Percentiles rank a stretch among this genome's conserved stretches.
Conservation (phyloP, 2,888 invertebrate species). For the Tridacna gigas region DNA sequence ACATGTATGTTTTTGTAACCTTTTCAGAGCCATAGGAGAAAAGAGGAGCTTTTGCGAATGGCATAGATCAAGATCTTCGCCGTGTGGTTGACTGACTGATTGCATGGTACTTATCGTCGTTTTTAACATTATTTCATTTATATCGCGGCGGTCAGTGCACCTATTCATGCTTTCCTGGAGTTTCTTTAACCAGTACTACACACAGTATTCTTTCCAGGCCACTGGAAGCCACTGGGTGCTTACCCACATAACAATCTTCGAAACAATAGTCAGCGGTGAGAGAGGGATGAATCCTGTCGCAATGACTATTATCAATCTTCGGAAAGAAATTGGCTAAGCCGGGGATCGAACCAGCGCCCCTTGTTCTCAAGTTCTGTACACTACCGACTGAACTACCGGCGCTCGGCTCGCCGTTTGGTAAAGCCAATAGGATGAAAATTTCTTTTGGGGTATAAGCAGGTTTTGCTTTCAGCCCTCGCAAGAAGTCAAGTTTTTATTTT, state of each 20-base stretch:
- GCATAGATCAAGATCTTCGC: too few relatives aligned
- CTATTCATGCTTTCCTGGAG: background rate
- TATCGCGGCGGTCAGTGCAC: background rate
- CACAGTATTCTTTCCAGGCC: background rate
- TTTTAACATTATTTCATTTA: background rate
- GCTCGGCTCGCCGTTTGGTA: background rate
- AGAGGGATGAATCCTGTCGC: background rate
- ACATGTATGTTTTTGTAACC: too few relatives aligned
- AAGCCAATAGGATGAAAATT: too few relatives aligned
- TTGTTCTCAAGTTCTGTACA: background rate
- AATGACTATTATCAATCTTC: background rate
- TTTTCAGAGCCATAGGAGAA: too few relatives aligned
- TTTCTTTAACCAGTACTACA: background rate
- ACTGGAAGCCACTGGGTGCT: too few relatives aligned
- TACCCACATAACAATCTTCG: too few relatives aligned
- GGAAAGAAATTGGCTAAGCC: background rate
- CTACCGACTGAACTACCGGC: background rate
- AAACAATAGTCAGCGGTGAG: background rate
- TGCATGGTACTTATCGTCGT: background rate
- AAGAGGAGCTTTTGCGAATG: too few relatives aligned
- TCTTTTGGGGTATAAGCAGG: too few relatives aligned
- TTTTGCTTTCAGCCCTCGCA: too few relatives aligned
- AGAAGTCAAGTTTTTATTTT: too few relatives aligned
- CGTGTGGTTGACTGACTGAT: too few relatives aligned
- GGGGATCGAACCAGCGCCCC: background rate